Conservation (phyloP, 2,113 vertebrate genomes). For the Delphinapterus leucas region DNA sequence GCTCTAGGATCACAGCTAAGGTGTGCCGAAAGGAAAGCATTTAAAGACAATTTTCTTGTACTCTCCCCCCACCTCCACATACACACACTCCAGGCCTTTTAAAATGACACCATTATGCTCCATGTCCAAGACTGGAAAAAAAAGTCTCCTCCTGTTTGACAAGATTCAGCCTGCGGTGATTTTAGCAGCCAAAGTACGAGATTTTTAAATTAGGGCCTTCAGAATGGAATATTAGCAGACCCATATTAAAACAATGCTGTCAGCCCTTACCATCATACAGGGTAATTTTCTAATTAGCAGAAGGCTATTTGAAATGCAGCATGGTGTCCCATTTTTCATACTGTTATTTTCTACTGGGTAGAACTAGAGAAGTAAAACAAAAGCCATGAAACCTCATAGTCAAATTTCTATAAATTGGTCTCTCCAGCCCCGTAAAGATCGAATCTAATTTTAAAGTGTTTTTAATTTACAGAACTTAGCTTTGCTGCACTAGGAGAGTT, state of each 20-base stretch:
- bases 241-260: constrained; percentile 31
- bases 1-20: constrained; percentile 46
- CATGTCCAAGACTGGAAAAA: constrained; percentile 51
- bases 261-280: background rate
- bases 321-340: constrained; percentile 9
- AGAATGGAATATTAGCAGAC: constrained; percentile 56
- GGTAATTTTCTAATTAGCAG: constrained; percentile 62
- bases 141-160: constrained; percentile 61
- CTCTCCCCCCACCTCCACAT: background rate
- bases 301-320: constrained; percentile 30
- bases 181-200: constrained; percentile 70
- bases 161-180: constrained; percentile 66
- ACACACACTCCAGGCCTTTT: constrained; percentile 9
- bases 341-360: constrained; percentile 42
- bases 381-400: background rate
- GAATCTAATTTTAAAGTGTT: constrained; percentile 38
- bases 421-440: constrained; percentile 28
- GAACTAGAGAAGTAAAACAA: constrained; percentile 39
- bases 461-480: constrained; percentile 30
- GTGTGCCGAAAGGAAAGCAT: constrained; percentile 2
- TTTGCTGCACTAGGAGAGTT: background rate
- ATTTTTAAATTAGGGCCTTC: constrained; percentile 65
- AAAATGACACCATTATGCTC: constrained; percentile 46
- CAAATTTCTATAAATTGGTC: background rate
- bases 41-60: constrained; percentile 35